A percentile compares a stretch with the other conserved stretches of the same genome.
Evolutionary conservation across 2,888 invertebrate genomes (phyloP).

Genomic region (Acleris emargana): DNA sequence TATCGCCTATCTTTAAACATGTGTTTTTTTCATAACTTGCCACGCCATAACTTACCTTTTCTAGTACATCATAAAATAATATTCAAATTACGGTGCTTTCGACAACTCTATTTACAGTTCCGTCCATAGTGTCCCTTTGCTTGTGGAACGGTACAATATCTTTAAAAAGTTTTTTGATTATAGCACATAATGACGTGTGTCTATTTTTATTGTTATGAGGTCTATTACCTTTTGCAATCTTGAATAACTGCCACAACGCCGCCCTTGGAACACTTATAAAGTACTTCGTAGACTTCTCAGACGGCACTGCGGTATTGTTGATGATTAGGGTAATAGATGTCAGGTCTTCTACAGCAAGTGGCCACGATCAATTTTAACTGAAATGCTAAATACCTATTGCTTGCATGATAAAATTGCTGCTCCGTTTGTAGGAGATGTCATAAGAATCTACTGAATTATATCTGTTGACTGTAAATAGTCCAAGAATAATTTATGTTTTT

Average conservation of each 20-base stretch:
- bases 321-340: slow-evolving; percentile 21
- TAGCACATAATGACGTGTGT: slow-evolving; percentile 19
- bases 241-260: neutral
- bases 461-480: neutral
- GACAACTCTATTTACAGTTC: too few species aligned
- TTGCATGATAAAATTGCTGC: neutral
- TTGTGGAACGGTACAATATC: too few species aligned
- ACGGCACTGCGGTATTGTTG: neutral
- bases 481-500: neutral
- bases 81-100: too few species aligned
- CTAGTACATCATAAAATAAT: too few species aligned
- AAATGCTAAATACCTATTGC: neutral
- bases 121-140: too few species aligned
- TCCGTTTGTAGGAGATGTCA: neutral
- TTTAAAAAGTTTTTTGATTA: neutral
- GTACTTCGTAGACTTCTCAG: too few species aligned
- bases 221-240: slow-evolving; percentile 23
- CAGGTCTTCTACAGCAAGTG: slow-evolving; percentile 32
- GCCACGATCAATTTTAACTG: neutral
- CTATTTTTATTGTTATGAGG: slow-evolving; percentile 28
- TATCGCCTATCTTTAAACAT: too few species aligned
- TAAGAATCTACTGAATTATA: neutral
- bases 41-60: too few species aligned
- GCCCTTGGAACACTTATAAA: neutral
- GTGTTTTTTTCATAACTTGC: too few species aligned